phyloP scores from a whole-genome alignment of 2,113 vertebrate species.

The Cyanoramphus novaezelandiae region DNA sequence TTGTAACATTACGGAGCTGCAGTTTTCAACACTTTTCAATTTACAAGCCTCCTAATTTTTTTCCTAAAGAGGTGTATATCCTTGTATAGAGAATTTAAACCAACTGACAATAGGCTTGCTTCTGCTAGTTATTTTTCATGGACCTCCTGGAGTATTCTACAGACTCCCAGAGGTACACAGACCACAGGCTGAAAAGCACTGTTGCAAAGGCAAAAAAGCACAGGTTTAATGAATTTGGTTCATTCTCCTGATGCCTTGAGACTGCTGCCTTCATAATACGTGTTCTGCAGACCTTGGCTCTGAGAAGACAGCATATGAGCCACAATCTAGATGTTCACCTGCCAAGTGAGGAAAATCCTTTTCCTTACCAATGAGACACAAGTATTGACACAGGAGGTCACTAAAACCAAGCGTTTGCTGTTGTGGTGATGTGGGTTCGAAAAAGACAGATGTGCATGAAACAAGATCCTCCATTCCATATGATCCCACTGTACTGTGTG shows the following conservation, averaged over 20 bases:
- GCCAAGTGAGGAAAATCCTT: slow-evolving; percentile 47
- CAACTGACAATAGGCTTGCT: not conserved
- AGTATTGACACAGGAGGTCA: slow-evolving; percentile 35
- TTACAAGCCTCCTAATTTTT: not conserved
- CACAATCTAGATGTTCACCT: slow-evolving; percentile 15
- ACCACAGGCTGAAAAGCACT: slow-evolving; percentile 8
- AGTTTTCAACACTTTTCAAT: slow-evolving; percentile 48
- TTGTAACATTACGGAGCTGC: not conserved
- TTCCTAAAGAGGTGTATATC: not conserved
- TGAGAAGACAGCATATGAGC: slow-evolving; percentile 8
- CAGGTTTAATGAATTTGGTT: not conserved
- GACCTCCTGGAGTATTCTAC: not conserved
- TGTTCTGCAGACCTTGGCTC: not conserved
- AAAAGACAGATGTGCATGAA: slow-evolving; percentile 58
- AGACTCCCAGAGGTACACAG: not conserved
- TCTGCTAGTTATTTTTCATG: not conserved
- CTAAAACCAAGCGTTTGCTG: slow-evolving; percentile 41
- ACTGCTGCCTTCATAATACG: not conserved
- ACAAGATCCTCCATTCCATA: slow-evolving; percentile 17
- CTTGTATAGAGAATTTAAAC: not conserved
- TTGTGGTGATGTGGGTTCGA: not conserved
- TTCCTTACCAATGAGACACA: not conserved
- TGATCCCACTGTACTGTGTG: not conserved
- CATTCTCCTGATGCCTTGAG: not conserved
- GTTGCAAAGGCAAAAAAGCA: not conserved